Base-by-base conservation (phyloP, 2,113 vertebrate species). In the Myotis brandtii region DNA sequence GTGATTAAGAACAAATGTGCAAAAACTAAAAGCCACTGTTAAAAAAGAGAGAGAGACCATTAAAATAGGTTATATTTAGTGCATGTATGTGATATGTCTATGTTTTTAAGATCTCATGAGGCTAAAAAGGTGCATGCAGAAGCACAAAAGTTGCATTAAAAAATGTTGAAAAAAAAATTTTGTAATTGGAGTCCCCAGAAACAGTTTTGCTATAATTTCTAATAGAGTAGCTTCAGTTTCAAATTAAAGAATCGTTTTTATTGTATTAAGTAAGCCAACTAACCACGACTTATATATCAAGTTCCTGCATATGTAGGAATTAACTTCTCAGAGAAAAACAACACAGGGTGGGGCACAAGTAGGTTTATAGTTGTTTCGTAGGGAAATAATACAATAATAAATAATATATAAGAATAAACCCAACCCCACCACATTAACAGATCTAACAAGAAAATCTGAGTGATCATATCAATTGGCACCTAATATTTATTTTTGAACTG, bases 1-100 rank as follows among this genome's bases (percentile, higher is more conserved):
- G 97, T 98, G 98, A 98, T 98, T 98, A 98, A 98, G 96, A 98
- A 98, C 95, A 97, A 98, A 97, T 98, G 97, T 98, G 97, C 98
- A 98, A 98, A 95, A 98, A 98, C 95, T 97, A 97, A 98, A 98
- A 98, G 98, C 95, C 96, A 98, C 96, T 97, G 95, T 97, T 97
- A 98, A 83, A 98, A 97, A 96, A 96, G 43, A 97, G 97, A 43
- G 25, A 94, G 95, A 98, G 95, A 97, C 96, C 96, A 98, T 96
- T 97, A 97, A 98, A 98, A 98, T 85, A 97, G 97, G 97, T 98
- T 98, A 98, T 81, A 93, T 96, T 97, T 97, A 97, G 95, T 97
- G 91, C 95, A 95, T 66, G 32, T 85, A 52, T 91, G 96, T 97
- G 93, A 96, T 46, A 93, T 77, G 96, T 92, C 96, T 97, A 79